phyloP scores from a whole-genome alignment of 2,888 invertebrate genomes.

The Octonoba sinensis region DNA sequence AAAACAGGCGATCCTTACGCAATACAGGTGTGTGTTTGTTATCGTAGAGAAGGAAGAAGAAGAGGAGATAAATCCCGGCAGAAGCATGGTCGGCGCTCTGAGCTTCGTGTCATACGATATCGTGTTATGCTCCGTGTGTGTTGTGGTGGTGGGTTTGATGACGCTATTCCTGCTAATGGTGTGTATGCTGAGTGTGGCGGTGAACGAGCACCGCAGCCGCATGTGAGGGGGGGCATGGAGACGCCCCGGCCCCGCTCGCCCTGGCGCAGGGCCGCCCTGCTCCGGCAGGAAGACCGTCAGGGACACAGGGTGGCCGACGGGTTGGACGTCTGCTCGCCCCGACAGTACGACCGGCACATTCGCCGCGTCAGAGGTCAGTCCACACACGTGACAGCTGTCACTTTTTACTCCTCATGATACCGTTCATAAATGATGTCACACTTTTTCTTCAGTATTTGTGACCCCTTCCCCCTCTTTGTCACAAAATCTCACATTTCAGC shows the following conservation, averaged over 20 bases:
- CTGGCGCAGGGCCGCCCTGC: slow-evolving; percentile 40
- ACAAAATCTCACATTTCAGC: no score
- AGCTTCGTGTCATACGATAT: slow-evolving; percentile 46
- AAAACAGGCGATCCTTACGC: no score
- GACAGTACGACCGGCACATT: slow-evolving; percentile 60
- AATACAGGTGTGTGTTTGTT: slow-evolving; percentile 24
- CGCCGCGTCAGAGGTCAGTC: slow-evolving; percentile 51
- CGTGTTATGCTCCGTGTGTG: slow-evolving; percentile 56
- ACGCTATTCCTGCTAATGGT: slow-evolving; percentile 57
- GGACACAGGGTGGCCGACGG: slow-evolving; percentile 32
- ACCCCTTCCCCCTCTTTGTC: no score
- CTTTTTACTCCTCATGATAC: no score
- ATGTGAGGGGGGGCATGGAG: slow-evolving; percentile 8
- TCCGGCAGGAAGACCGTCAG: slow-evolving; percentile 34
- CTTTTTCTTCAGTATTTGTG: no score
- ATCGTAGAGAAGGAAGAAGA: slow-evolving; percentile 5
- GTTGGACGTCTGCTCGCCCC: slow-evolving; percentile 45
- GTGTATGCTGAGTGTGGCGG: slow-evolving; percentile 52
- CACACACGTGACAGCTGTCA: no score
- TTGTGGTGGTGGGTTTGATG: slow-evolving; percentile 52
- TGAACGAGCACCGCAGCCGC: slow-evolving; percentile 45
- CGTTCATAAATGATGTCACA: no score
- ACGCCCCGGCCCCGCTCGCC: slow-evolving; percentile 46
- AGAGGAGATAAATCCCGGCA: not conserved
- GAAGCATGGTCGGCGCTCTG: slow-evolving; percentile 16